Base-by-base conservation (phyloP, 2,888 invertebrate genomes). In the Monopis laevigella region DNA sequence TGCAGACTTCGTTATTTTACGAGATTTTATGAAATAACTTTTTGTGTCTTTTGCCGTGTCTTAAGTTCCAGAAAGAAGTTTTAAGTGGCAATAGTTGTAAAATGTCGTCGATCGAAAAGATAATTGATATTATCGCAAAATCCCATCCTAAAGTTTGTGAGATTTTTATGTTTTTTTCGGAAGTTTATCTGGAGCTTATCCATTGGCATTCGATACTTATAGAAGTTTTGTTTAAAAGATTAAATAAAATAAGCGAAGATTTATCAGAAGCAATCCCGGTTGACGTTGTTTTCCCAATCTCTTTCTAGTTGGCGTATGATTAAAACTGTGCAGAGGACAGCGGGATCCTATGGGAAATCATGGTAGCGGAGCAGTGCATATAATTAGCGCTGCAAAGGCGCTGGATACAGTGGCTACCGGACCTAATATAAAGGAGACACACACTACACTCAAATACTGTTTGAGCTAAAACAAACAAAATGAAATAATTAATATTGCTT, bases 241-340 rank as follows among this genome's bases (percentile, higher is more conserved):
- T 32, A 32, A 36, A 36, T 12, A 36, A 36, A 18, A 21, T 5
- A n/a, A 36, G 21, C 21, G 21, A 4, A 61, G 61, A n/a, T 73
- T 71, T 73, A 73, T 12, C 71, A 65, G 62, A 60, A n/a, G 62
- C 56, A 59, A 68, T 65, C 58, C 58, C 59, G 51, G 58, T 59
- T 56, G 55, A 55, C 55, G 52, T 62, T 74, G 71, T 77, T 77
- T 74, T 75, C 77, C 65, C 64, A 75, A 73, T 74, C 75, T 72
- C 69, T 66, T 65, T 65, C 53, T 50, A 59, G 56, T 55, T 55
- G 63, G 72, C 70, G 69, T 77, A 78, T 78, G 75, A 80, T 77
- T 78, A 78, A 78, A 77, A 71, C 70, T 61, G 57, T 68, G 75
- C 69, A 70, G 57, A 65, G 73, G 69, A 71, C 64, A 60, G 55